Base-by-base conservation (phyloP, 2,797 vertebrate genomes). In the Sphaeramia orbicularis region DNA sequence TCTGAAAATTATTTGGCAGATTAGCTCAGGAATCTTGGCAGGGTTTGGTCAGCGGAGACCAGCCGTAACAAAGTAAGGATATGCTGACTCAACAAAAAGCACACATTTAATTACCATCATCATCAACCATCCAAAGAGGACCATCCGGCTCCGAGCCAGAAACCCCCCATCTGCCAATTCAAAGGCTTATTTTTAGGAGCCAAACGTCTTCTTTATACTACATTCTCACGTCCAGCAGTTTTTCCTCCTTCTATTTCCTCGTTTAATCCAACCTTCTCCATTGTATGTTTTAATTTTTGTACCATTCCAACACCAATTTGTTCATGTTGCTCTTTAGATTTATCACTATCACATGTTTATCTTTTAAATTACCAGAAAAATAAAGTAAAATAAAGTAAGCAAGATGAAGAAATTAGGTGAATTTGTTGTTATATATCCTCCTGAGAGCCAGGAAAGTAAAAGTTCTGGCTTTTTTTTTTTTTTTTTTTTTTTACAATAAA, bases 21-120 rank as follows among this genome's bases (percentile, higher is more conserved):
- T 92, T 86, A 57, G 61, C 69, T 82, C 53, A 87, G 89, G 91
- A 91, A 92, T 95, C 93, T 95, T 97, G 96, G 96, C 95, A 95
- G 90, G 85, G 86, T 65, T 76, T 40, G 80, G 95, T 94, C 95
- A 94, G 84, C 82, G 86, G 95, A 95, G 95, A 95, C 92, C 86
- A 72, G 76, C 89, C 87, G 80, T 94, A 94, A 96, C 95, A 95
- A 95, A 94, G 93, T 78, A 82, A 94, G 94, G 93, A 95, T 93
- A 91, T 95, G 95, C 96, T 96, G 95, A 96, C 91, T 95, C 91
- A 77, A 93, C 94, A 95, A 91, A 95, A 95, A 87, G 78, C 89
- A 83, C 90, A 86, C 88, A 92, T 95, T 95, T 94, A 94, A 94
- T 95, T 90, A 94, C 88, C 92, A 60, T 91, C 91, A 54, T 90